Base-by-base conservation (phyloP, 2,797 vertebrate species). In the Sebastes paucispinis region DNA sequence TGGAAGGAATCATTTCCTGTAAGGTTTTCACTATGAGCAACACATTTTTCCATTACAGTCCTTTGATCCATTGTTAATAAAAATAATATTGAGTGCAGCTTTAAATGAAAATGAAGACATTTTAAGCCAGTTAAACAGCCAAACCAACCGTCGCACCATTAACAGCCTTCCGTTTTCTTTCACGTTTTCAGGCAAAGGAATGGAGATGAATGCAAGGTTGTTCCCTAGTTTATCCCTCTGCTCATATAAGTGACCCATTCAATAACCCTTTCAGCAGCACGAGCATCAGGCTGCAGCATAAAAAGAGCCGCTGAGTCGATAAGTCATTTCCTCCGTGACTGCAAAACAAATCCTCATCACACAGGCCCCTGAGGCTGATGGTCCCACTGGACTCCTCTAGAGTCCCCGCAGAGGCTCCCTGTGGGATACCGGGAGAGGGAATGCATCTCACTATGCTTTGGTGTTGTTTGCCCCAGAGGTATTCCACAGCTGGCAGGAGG, bases 241-340 rank as follows among this genome's bases (percentile, higher is more conserved):
- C 25, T 34, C 9, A 52, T 60, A 27, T 24, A 60, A 64, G 22
- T 77, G 78, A 80, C 66, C 79, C 76, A 81, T 72, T 69, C 25
- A 66, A 31, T 73, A 78, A 73, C 57, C 59, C 50, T 82, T 77
- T 82, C 24, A 85, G 25, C 29, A 72, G 29, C 20, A 11, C 16
- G 5, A 75, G 43, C 60, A 55, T 70, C 20, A 54, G 12, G 8
- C 24, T 62, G 22, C 63, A 29, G 57, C 50, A 73, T 57, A 52
- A 80, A 83, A 76, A 62, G 43, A 74, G 52, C 31, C 1, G 3
- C 59, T 83, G 63, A 83, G 88, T 89, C 77, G 29, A 85, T 85
- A 82, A 66, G 52, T 81, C 50, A 89, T 87, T 87, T 87, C 73
- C 78, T 86, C 57, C 27, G 5, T 76, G 32, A 32, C 60, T 75